These are phyloP conservation scores for Idaea straminata DNA, from an alignment of 2,888 invertebrate genomes.

Conservation along the genomic window DNA sequence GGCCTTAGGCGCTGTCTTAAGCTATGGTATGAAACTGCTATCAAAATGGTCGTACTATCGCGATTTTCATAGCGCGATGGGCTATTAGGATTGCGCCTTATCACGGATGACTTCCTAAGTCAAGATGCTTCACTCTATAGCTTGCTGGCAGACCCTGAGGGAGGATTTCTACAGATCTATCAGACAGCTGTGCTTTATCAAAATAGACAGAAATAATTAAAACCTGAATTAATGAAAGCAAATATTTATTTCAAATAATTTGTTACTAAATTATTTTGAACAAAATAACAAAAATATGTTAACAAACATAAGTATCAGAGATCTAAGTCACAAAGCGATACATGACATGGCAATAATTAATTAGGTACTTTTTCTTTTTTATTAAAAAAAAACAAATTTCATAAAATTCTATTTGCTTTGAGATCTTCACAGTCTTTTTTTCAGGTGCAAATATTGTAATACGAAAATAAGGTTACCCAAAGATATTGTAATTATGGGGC, in stretches of 20 bases:
- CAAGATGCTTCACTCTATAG: too few species aligned
- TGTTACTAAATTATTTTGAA: constrained; percentile 63
- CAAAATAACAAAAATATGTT: constrained; percentile 73
- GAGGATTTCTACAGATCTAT: too few species aligned
- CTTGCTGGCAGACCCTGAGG: too few species aligned
- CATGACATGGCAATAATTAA: constrained; percentile 22
- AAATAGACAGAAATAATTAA: background rate
- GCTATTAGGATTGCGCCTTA: too few species aligned
- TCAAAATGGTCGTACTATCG: too few species aligned
- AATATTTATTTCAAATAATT: constrained; percentile 68
- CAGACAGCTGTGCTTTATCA: constrained; percentile 4
- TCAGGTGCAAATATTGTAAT: constrained; percentile 4
- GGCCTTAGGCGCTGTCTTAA: too few species aligned
- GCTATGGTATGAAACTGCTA: too few species aligned
- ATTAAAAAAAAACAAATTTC: constrained; percentile 13
- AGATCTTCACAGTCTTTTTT: constrained; percentile 46
- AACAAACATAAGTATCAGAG: constrained; percentile 71
- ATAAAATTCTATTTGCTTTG: constrained; percentile 29
- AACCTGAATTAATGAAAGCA: constrained; percentile 51
- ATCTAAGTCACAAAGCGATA: constrained; percentile 68
- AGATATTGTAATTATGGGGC: background rate
- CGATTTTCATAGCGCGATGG: too few species aligned
- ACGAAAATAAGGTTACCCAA: background rate
- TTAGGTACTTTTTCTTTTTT: constrained; percentile 14
- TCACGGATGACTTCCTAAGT: too few species aligned